Conservation (phyloP, 2,113 vertebrate genomes). For the Syrmaticus mikado region DNA sequence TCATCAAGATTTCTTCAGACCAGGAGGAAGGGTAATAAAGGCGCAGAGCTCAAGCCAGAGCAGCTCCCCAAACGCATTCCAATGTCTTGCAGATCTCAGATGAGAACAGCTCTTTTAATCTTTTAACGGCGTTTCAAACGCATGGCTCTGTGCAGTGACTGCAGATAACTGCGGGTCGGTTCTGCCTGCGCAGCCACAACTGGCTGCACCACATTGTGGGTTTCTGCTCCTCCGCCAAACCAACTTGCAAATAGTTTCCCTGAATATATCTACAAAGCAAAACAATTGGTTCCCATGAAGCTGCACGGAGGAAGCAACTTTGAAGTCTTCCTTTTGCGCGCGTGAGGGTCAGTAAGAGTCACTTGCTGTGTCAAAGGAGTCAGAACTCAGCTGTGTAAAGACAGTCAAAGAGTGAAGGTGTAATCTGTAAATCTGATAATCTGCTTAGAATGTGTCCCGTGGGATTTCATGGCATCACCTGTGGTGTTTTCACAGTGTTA, state of each 20-base stretch:
- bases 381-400: neutral
- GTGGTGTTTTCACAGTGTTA: neutral
- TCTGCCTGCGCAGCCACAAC: neutral
- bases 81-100: neutral
- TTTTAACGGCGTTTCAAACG: neutral
- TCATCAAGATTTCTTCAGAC: neutral
- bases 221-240: neutral
- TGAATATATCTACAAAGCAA: neutral
- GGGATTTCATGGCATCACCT: neutral
- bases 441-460: neutral
- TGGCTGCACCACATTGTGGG: accelerated
- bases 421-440: neutral
- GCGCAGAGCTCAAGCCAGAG: neutral
- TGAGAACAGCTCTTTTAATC: neutral
- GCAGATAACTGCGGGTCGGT: neutral
- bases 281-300: conserved; percentile 19
- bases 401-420: neutral
- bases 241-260: neutral
- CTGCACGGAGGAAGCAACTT: neutral
- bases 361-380: neutral
- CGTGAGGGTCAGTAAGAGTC: neutral
- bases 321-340: neutral
- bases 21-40: neutral
- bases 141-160: neutral
- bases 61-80: accelerated